Evolutionary conservation across 2,888 invertebrate species (phyloP), one percentile per base, ranked within the genome.

Genomic region (Dryocosmus kuriphilus): DNA sequence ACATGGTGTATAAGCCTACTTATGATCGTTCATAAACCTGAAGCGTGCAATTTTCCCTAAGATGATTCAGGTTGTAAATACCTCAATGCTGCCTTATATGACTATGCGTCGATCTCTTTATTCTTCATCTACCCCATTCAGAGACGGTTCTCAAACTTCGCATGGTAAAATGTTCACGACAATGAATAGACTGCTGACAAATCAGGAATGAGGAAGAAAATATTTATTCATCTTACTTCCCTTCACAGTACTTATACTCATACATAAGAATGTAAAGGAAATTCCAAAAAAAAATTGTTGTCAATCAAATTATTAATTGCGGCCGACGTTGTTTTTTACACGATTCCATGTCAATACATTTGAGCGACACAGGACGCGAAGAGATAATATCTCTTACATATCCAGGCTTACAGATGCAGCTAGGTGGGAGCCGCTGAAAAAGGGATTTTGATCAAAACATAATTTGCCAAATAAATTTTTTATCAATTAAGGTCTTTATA

Each of bases 51-150:
- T 67, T 67, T 67, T 19, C 19, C 27, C 19, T 27, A 16, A 19
- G 41, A 27, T 46, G 67, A 46, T 41, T 46, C 67, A 24, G 19
- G 27, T 67, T 67, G 14, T 65, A 65, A 65, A 65, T 46, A 46
- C 27, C 67, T 46, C 41, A 55, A 14, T 22, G 61, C 32, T 62
- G 30, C 22, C 38, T 27, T 27, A 24, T 19, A 65, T 24, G 41
- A 35, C 65, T 24, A 22, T 41, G 24, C 11, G 24, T 27, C 24
- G 41, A 65, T 41, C 16, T 22, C 19, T 65, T 65, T 27, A 65
- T 41, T 65, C 19, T 41, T 65, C 11, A 22, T 32, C 22, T 35
- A 22, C 11, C 63, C 63, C 38, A 30, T 63, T 63, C n/a, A 14
- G 11, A 6, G 22, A 14, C 38, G 5, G 1, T 63, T 63, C 35